Evolutionary conservation across 2,113 vertebrate genomes (phyloP).

Genomic region (Pangasianodon hypophthalmus): DNA sequence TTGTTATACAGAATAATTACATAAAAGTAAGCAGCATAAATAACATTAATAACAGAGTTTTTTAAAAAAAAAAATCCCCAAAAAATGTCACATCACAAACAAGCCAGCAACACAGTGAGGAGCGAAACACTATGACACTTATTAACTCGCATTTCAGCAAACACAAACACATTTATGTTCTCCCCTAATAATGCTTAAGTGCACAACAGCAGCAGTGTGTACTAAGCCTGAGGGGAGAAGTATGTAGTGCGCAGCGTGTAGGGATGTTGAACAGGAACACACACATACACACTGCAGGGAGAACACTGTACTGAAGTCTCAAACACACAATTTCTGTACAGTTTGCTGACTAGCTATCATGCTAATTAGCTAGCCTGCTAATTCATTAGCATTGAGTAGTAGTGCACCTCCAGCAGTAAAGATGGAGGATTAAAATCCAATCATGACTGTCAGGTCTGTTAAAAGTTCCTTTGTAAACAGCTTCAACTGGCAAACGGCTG

Average conservation of each 20-base stretch:
- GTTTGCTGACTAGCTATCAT: neutral
- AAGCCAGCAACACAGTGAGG: neutral
- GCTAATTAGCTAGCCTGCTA: neutral
- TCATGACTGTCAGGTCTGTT: neutral
- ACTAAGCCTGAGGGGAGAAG: neutral
- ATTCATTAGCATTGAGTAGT: neutral
- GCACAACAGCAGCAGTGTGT: neutral
- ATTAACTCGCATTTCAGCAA: neutral
- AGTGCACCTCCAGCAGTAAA: neutral
- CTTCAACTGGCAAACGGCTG: neutral
- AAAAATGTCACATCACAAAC: slow-evolving; percentile 59
- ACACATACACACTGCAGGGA: neutral
- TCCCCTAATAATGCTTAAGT: neutral
- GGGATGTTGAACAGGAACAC: neutral
- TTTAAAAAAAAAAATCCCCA: slow-evolving; percentile 56
- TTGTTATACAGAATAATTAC: slow-evolving; percentile 26
- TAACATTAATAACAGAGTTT: neutral
- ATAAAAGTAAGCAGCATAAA: slow-evolving; percentile 47
- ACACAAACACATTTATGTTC: neutral
- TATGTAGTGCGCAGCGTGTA: neutral
- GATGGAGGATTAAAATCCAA: neutral
- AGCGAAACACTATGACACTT: neutral
- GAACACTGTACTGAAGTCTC: neutral
- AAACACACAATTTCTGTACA: neutral
- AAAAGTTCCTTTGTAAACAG: neutral